Base-by-base conservation (phyloP, 2,797 vertebrate species). In the Setipinna tenuifilis region DNA sequence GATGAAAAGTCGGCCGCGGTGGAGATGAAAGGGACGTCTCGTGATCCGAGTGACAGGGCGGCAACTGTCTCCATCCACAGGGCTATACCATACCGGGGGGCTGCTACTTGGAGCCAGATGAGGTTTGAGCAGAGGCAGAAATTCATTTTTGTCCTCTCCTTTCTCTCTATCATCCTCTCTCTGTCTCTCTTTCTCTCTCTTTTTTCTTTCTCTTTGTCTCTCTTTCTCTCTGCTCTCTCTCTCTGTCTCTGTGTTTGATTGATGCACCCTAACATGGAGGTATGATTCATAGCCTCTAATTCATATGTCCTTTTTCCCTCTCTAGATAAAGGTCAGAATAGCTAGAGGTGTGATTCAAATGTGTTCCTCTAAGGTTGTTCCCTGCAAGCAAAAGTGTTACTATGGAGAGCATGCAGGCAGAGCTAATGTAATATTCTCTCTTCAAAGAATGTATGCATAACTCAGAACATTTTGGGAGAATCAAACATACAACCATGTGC, bases 241-340 rank as follows among this genome's bases (percentile, higher is more conserved):
- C 3, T 41, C 28, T 41, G 0, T 41, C 83, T 83, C 61, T 71
- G 25, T 84, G 0, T 81, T 68, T 68, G 84, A 85, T 89, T 91
- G 25, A 82, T 65, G 41, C 75, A 61, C n/a, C 35, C 90, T 89
- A 92, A 90, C 89, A 93, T 91, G 90, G 90, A 83, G 86, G 83
- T 82, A 89, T 78, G 71, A 78, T 78, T 78, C 35, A 78, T 78
- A 1, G 71, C 71, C 71, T 44, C 35, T 78, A 78, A 71, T 44
- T 78, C 71, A 41, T 35, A 21, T 78, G 65, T 28, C 65, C 71
- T 78, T 44, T 78, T 44, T 78, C 17, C 31, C 41, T 78, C 17
- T 78, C 17, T 35, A 35, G 28, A 71, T 35, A 19, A 35, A 78
- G 71, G 35, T 44, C 71, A 78, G 71, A 78, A 44, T 21, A 44